phyloP scores from a whole-genome alignment of 2,113 vertebrate genomes.

The Alces alces region DNA sequence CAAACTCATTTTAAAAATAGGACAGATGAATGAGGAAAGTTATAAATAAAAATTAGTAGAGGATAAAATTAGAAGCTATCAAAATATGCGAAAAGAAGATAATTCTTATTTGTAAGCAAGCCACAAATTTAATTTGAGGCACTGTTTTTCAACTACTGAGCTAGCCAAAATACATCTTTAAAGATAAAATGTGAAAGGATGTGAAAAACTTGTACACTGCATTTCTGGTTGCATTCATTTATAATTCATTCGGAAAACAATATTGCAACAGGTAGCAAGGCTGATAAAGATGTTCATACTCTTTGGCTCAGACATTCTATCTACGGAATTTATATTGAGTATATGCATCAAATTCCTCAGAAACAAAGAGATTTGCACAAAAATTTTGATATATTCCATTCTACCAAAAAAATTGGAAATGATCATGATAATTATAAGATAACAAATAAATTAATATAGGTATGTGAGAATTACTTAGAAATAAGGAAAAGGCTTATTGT shows the following conservation, averaged over 20 bases:
- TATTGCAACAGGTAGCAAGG: neutral
- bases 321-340: neutral
- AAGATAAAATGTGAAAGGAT: neutral
- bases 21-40: neutral
- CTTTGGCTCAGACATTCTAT: neutral
- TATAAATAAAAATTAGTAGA: neutral
- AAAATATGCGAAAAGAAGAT: neutral
- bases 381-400: neutral
- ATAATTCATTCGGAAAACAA: neutral
- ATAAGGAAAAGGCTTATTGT: neutral
- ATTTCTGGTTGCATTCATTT: neutral
- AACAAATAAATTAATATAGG: neutral
- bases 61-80: neutral
- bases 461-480: neutral
- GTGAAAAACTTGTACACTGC: neutral
- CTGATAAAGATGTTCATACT: no score
- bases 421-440: neutral
- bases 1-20: neutral
- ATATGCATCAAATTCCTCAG: neutral
- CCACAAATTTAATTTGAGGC: neutral
- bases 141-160: neutral
- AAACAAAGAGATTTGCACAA: neutral
- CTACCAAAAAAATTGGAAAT: neutral
- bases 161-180: neutral
- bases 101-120: neutral